Conservation (phyloP, 2,113 vertebrate genomes). For the Eira barbara region DNA sequence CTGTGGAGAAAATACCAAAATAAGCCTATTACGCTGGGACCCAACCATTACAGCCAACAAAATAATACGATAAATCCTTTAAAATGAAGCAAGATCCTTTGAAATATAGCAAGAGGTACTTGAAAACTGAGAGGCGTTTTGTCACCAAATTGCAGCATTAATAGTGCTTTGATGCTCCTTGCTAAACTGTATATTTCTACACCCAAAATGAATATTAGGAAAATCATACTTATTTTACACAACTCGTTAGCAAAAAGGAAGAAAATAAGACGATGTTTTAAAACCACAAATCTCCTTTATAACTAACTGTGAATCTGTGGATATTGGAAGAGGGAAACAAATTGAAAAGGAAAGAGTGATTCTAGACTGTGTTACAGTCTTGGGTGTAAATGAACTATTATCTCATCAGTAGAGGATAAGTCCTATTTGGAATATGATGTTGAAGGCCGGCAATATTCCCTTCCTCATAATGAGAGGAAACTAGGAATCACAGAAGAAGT, state of each 20-base stretch:
- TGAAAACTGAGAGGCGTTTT: slow-evolving; percentile 78
- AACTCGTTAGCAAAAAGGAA: slow-evolving; percentile 80
- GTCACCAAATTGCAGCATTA: slow-evolving; percentile 82
- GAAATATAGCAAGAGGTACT: slow-evolving; percentile 78
- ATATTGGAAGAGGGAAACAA: slow-evolving; percentile 61
- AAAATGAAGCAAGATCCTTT: too few relatives aligned
- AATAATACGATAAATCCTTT: slow-evolving; percentile 81
- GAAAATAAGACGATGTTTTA: slow-evolving; percentile 79
- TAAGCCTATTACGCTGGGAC: slow-evolving; percentile 68
- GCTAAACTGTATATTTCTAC: slow-evolving; percentile 83
- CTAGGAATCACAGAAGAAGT: slow-evolving; percentile 68
- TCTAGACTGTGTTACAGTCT: slow-evolving; percentile 71
- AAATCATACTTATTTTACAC: slow-evolving; percentile 83
- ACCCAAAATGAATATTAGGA: slow-evolving; percentile 81
- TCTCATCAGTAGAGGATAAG: slow-evolving; percentile 73
- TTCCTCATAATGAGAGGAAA: slow-evolving; percentile 80
- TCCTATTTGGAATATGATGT: slow-evolving; percentile 72
- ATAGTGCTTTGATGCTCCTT: slow-evolving; percentile 79
- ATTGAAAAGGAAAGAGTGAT: slow-evolving; percentile 70
- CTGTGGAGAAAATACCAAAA: slow-evolving; percentile 77
- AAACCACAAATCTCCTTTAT: slow-evolving; percentile 78
- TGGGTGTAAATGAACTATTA: slow-evolving; percentile 76
- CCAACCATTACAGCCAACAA: slow-evolving; percentile 75
- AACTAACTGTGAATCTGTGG: slow-evolving; percentile 72
- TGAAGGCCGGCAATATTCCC: slow-evolving; percentile 64